Conservation (phyloP, 2,113 vertebrate species). For the Hucho hucho region DNA sequence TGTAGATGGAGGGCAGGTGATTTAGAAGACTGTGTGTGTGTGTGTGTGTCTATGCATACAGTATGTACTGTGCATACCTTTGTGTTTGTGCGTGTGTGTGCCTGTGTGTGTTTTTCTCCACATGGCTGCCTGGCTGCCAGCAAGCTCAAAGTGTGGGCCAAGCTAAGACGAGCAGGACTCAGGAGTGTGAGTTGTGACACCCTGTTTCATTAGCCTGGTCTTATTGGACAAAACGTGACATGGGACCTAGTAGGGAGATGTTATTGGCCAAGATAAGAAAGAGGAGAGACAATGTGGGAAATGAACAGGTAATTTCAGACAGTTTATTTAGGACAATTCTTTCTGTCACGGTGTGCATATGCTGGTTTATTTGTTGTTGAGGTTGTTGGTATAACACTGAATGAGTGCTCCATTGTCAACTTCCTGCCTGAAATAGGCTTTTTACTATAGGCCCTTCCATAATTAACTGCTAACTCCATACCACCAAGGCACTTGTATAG, state of each 20-base stretch:
- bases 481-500: too few relatives aligned
- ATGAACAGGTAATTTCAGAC: slow-evolving; percentile 11
- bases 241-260: slow-evolving; percentile 15
- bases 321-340: not conserved
- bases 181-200: not conserved
- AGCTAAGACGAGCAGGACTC: not conserved
- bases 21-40: not conserved
- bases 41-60: not conserved
- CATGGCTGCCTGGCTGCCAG: not conserved
- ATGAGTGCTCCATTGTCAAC: too few relatives aligned
- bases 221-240: slow-evolving; percentile 19
- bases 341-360: not conserved
- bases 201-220: not conserved
- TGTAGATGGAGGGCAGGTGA: too few relatives aligned
- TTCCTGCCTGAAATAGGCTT: too few relatives aligned
- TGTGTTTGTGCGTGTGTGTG: not conserved
- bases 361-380: too few relatives aligned
- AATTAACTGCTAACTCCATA: too few relatives aligned
- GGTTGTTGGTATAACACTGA: too few relatives aligned
- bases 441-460: too few relatives aligned
- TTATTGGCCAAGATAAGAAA: slow-evolving; percentile 15
- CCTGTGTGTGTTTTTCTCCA: not conserved
- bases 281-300: slow-evolving; percentile 12
- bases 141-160: too few relatives aligned
- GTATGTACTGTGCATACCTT: not conserved